Percentiles rank a stretch among this genome's conserved stretches.
Conservation (phyloP, 2,888 invertebrate species). For the Heliconius sara region DNA sequence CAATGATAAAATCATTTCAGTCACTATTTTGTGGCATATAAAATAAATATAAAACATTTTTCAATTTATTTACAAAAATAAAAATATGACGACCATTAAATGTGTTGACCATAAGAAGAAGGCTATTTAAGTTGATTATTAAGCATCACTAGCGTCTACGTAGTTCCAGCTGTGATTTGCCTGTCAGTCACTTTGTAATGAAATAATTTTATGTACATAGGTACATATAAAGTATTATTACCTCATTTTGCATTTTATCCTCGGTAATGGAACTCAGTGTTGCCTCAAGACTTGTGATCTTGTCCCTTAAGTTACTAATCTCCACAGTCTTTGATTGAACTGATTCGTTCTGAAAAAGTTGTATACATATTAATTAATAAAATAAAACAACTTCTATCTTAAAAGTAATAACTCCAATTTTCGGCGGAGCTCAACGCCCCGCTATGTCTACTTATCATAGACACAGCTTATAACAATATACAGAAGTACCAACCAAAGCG, state of each 20-base stretch:
- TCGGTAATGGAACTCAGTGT: slow-evolving; percentile 87
- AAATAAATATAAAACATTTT: too few relatives aligned
- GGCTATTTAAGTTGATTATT: too few relatives aligned
- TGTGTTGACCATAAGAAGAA: too few relatives aligned
- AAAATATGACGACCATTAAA: too few relatives aligned
- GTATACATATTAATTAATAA: background rate
- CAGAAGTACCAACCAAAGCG: slow-evolving; percentile 80
- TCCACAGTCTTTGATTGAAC: slow-evolving; percentile 90
- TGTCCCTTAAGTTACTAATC: slow-evolving; percentile 88
- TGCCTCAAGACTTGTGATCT: slow-evolving; percentile 88
- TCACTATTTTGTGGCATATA: too few relatives aligned
- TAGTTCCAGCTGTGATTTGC: too few relatives aligned
- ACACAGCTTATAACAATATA: slow-evolving; percentile 1
- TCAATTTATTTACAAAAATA: too few relatives aligned
- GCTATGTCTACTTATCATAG: too few relatives aligned
- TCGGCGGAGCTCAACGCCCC: background rate
- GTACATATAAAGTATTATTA: too few relatives aligned
- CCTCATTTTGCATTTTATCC: slow-evolving; percentile 90
- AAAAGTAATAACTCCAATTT: background rate
- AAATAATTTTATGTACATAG: background rate
- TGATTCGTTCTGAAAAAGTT: slow-evolving; percentile 84
- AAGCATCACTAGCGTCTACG: too few relatives aligned
- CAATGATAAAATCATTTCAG: too few relatives aligned
- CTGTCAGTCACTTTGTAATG: background rate
- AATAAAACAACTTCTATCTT: background rate